Conservation (phyloP, 2,113 vertebrate genomes). For the Bucco capensis region DNA sequence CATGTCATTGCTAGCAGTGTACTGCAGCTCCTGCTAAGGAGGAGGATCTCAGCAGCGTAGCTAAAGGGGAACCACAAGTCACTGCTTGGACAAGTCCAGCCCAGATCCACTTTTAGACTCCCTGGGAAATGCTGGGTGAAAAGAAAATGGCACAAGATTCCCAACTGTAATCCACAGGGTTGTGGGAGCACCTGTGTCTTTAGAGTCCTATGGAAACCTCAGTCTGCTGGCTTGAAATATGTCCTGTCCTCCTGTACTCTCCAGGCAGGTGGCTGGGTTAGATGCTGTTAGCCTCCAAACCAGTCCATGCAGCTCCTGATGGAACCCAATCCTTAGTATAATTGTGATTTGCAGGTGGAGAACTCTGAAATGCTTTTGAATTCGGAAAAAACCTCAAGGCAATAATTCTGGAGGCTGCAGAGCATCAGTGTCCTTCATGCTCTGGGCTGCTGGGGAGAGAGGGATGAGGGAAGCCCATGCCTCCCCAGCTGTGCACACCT, state of each 20-base stretch:
- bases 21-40: not conserved
- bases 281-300: not conserved
- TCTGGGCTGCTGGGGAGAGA: fast-evolving
- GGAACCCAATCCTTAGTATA: not conserved
- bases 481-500: not conserved
- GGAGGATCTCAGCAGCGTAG: not conserved
- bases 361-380: not conserved
- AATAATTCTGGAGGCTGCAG: not conserved
- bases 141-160: not conserved
- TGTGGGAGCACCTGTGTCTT: slow-evolving; percentile 11
- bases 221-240: not conserved
- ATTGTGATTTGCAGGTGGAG: not conserved
- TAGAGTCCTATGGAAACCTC: slow-evolving; percentile 6
- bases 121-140: not conserved
- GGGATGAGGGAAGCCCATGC: fast-evolving
- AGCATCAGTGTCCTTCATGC: fast-evolving
- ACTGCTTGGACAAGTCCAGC: not conserved
- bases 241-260: not conserved
- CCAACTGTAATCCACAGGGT: not conserved
- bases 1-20: not conserved
- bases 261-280: not conserved
- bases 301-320: not conserved
- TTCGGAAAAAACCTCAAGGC: not conserved
- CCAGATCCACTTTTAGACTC: not conserved
- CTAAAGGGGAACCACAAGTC: not conserved